Evolutionary conservation across 2,113 vertebrate genomes (phyloP), one percentile per base, ranked within the genome.

Genomic region (Oncorhynchus mykiss): DNA sequence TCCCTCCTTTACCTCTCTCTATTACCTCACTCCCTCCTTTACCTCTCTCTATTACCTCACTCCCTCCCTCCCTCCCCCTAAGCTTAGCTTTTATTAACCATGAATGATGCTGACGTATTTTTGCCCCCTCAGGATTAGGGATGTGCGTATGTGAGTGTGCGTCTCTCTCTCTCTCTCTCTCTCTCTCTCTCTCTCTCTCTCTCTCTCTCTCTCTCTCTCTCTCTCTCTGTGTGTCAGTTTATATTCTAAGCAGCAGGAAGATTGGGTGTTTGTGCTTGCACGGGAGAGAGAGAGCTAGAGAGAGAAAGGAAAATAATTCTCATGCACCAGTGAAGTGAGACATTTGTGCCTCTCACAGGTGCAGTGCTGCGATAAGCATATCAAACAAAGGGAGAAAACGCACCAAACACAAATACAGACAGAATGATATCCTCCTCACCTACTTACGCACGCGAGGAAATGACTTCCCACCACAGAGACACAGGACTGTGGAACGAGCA

Each of bases 301-400:
- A 62, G 59, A 62, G 54, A 16, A 18, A n/a, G n/a, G 25, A 66
- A 24, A 79, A 51, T 71, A 29, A 49, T 57, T 80, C 16, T 48
- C 9, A 70, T 31, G 24, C 69, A 62, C 24, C 70, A 39, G 5
- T 48, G 70, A 65, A 18, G 18, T 54, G 57, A 22, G 27, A 68
- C 62, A 49, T 14, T 74, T 80, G 60, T 70, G 34, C 6, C 2
- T 71, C 14, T 1, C 29, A n/a, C 59, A 64, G 34, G 45, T 82
- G 82, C 54, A 66, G 39, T 25, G 18, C 45, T 74, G 73, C 78
- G 84, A 84, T 84, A 78, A 79, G 70, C 67, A 66, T 34, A 27
- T 45, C 7, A n/a, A 31, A 22, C 67, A 68, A 16, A 68, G 34
- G n/a, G 22, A 77, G 20, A 77, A 54, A 60, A 25, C 29, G 6